Evolutionary conservation across 2,113 vertebrate genomes (phyloP), one percentile per base, ranked within the genome.

Genomic region (Gnathochromis pfefferi): DNA sequence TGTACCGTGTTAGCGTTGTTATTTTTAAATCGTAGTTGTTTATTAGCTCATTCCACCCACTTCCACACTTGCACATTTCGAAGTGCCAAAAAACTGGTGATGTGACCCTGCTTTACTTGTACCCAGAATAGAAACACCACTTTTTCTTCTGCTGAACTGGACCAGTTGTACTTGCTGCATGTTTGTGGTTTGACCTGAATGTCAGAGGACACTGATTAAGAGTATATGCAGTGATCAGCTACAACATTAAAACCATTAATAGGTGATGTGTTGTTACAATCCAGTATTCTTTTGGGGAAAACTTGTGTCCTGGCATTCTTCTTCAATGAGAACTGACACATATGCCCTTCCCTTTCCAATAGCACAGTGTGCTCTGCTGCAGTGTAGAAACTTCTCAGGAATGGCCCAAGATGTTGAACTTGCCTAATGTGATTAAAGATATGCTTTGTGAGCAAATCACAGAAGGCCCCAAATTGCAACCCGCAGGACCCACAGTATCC

Each of bases 11-110:
- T 84, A 57, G n/a, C 3, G 4, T 91, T 54, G 82, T 86, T 81
- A 87, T 85, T 70, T 81, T 88, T 85, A 81, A 86, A 87, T 90
- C 49, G 33, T 81, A 54, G 86, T 87, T 89, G 55, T 88, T 88
- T 89, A 89, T 81, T 81, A 45, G 65, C 65, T 58, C 9, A 33
- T n/a, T 83, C 45, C 21, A 26, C 75, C 60, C 33, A 38, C 60
- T 65, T 63, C 47, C 68, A 53, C 83, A 2, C 68, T 68, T 10
- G 17, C 31, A 31, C 82, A 83, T 49, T 68, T 68, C 0, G 1
- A 16, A 63, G 49, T 28, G 3, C 35, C 63, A 54, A 23, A 45
- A 57, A 68, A 87, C 57, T 3, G 21, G 19, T n/a, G 42, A 23
- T 17, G 54, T 83, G 92, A 90, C 89, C 85, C 89, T 87, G 84